Evolutionary conservation across 2,888 invertebrate species (phyloP), one percentile per base, ranked within the genome.

Genomic region (Octonoba sinensis): DNA sequence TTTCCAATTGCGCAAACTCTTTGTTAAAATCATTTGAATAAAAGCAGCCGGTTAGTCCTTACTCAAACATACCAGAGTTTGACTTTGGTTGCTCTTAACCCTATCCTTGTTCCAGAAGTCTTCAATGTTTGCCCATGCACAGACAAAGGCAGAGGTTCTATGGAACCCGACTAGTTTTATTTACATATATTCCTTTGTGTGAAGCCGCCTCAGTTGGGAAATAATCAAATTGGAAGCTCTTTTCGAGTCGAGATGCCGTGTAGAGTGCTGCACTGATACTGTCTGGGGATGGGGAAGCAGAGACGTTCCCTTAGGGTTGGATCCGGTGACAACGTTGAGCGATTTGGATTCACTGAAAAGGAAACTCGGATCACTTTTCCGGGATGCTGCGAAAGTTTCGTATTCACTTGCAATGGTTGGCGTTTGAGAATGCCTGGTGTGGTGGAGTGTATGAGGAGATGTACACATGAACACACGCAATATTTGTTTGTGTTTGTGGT

Each of bases 151-250:
- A 59, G n/a, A 44, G 18, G 59, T 36, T 18, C n/a, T 27, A 51
- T 27, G 76, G 77, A 51, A 57, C 57, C 27, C 54, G 36, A 46
- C 60, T 67, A 66, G 72, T 79, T 79, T 72, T 79, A 79, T 79
- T 79, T 79, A 73, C 79, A 79, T 73, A 73, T 72, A 73, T 73
- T 51, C 56, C 59, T 79, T 79, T 79, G 79, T 79, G 72, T 24
- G 47, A 49, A 51, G 79, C 73, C 72, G 72, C 72, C 67, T 57
- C 65, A 59, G 27, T 24, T 62, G 67, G 60, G 59, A 67, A 67
- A 73, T 79, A 79, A 79, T 79, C 79, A 66, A 79, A 79, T 79
- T 73, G 72, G 59, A 67, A 56, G 79, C 72, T 78, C 71, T 78
- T 78, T 78, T 78, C 70, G 64, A 36, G 4, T 36, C 36, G 6